Evolutionary conservation across 2,797 vertebrate species (phyloP), one percentile per base, ranked within the genome.

Genomic region (Myripristis murdjan): DNA sequence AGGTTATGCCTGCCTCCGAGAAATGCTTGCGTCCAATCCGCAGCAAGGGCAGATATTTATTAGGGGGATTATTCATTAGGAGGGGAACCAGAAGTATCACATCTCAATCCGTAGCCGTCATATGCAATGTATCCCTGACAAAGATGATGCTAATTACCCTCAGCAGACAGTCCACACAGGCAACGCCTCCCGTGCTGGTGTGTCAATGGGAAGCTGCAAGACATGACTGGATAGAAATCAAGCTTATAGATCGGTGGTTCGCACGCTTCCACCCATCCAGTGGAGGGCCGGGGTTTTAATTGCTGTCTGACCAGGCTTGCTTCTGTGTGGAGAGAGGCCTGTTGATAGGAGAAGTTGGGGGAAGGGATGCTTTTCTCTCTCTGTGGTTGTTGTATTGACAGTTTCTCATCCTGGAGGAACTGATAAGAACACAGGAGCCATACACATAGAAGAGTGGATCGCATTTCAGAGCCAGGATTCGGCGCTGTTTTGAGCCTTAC

Each of bases 371-470:
- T 82, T 89, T 88, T 84, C 75, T 84, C 82, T 89, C 89, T 88
- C 82, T 89, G 88, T 82, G 91, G 92, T 91, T 87, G 91, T 90
- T 91, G 88, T 93, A 94, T 94, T 90, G 93, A 92, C 91, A 87
- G 75, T 64, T 83, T 78, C 77, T 88, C 85, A 81, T 90, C 81
- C 90, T 83, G 87, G 81, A 89, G 85, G 64, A 84, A 86, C 86
- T 88, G 91, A 94, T 93, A 92, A 91, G 90, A 86, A 89, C 76
- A 77, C 33, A 0, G 56, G 76, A 92, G 85, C 82, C 70, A 86
- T 79, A 81, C 75, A 49, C 73, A 49, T 63, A 46, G 84, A 82
- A 85, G 47, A 93, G 77, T 90, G 85, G 88, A 92, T 95, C 85
- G 64, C 73, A 59, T 94, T 94, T 91, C 89, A 69, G 59, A 52